Evolutionary conservation across 2,888 invertebrate genomes (phyloP).

Genomic region (Lycocerus yunnanus): DNA sequence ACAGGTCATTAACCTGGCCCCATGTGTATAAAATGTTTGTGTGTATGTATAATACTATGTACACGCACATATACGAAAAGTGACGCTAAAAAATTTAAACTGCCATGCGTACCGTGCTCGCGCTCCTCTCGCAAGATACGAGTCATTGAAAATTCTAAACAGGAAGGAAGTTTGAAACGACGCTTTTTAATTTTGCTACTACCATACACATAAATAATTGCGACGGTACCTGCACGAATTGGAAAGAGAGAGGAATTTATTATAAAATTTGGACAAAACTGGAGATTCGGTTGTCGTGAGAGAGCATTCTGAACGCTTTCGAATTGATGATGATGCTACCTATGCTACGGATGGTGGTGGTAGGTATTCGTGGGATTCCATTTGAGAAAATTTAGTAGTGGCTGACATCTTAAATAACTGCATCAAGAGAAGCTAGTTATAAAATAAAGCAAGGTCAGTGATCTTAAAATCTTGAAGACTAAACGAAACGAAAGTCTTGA

Average conservation of each 20-base stretch:
- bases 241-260: not conserved
- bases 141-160: slow-evolving; percentile 9
- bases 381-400: not conserved
- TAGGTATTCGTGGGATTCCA: not conserved
- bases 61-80: slow-evolving; percentile 46
- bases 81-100: slow-evolving; percentile 46
- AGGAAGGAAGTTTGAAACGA: slow-evolving; percentile 34
- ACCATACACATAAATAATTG: no score
- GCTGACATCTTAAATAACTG: slow-evolving; percentile 1
- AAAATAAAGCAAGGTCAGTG: slow-evolving; percentile 24
- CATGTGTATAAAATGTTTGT: slow-evolving; percentile 42
- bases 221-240: not conserved
- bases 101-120: slow-evolving; percentile 33
- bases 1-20: slow-evolving; percentile 53
- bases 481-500: slow-evolving; percentile 32
- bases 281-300: not conserved
- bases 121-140: not conserved
- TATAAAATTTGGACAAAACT: not conserved
- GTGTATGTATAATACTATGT: slow-evolving; percentile 37
- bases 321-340: not conserved
- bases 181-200: not conserved
- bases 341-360: not conserved
- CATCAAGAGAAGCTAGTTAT: not conserved
- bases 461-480: slow-evolving; percentile 32
- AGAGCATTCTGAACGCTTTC: not conserved